Conservation (phyloP, 2,113 vertebrate species). For the Ageneiosus marmoratus region DNA sequence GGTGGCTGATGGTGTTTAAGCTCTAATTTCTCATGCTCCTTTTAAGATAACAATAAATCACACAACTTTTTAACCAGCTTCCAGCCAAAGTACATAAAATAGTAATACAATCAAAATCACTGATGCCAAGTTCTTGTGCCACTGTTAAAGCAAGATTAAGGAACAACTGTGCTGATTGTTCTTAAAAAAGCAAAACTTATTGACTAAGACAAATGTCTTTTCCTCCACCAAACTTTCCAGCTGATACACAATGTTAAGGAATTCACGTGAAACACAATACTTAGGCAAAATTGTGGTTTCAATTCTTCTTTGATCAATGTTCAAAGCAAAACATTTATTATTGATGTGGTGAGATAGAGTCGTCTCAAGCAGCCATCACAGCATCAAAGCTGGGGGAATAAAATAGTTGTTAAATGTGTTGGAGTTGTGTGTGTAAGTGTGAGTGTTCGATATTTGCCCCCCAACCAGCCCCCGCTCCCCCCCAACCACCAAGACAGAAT, state of each 20-base stretch:
- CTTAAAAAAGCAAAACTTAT: conserved; percentile 61
- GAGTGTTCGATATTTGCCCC: conserved; percentile 28
- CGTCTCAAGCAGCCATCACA: conserved; percentile 39
- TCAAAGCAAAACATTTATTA: conserved; percentile 64
- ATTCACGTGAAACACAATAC: conserved; percentile 61
- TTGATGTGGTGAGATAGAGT: conserved; percentile 56
- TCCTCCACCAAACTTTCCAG: conserved; percentile 18
- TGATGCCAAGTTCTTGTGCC: conserved; percentile 49
- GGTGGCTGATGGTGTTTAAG: conserved; percentile 14
- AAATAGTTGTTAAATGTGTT: conserved; percentile 43
- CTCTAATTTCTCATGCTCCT: conserved; percentile 21
- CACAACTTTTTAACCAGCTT: neutral
- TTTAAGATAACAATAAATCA: neutral
- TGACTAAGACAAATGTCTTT: conserved; percentile 42
- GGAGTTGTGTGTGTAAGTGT: conserved; percentile 36
- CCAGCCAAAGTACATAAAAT: neutral
- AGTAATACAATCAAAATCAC: neutral
- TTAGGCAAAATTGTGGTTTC: conserved; percentile 45
- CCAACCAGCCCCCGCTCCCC: neutral
- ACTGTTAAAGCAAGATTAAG: conserved; percentile 60
- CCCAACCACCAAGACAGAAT: conserved; percentile 70
- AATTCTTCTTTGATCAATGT: conserved; percentile 47
- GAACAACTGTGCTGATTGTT: conserved; percentile 48
- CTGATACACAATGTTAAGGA: conserved; percentile 50
- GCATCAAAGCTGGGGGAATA: conserved; percentile 60